These are phyloP conservation scores for Pelagia noctiluca DNA, from an alignment of 30 jellyfish, hydroid and myxozoan genomes.

Conservation along the genomic window DNA sequence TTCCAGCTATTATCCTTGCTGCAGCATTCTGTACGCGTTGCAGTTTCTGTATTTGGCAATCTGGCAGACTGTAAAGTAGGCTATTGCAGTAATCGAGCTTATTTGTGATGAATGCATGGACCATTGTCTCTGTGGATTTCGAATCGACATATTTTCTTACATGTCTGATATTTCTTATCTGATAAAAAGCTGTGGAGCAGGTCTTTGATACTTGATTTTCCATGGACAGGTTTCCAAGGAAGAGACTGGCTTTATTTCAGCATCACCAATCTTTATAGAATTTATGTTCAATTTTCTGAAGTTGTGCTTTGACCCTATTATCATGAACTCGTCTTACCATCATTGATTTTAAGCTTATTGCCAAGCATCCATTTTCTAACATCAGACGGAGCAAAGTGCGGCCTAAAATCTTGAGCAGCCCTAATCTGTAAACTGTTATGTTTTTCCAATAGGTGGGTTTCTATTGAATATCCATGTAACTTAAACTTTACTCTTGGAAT, in stretches of 20 bases:
- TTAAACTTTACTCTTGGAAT: too few relatives aligned
- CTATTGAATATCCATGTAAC: too few relatives aligned
- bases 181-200: background rate
- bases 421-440: too few relatives aligned
- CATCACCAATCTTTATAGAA: conserved; percentile 54
- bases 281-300: conserved; percentile 29
- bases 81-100: conserved; percentile 64
- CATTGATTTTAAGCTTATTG: conserved; percentile 56
- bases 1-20: conserved; percentile 33
- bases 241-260: conserved; percentile 54
- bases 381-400: conserved; percentile 58
- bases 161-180: conserved; percentile 2
- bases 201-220: background rate
- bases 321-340: conserved; percentile 43
- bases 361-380: conserved; percentile 52
- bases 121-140: conserved; percentile 45
- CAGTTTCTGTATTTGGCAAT: conserved; percentile 42
- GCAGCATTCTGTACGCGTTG: conserved; percentile 52
- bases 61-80: conserved; percentile 63
- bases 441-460: too few relatives aligned
- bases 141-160: conserved; percentile 21
- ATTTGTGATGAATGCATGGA: conserved; percentile 35
- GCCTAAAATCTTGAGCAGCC: too few relatives aligned
- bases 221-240: conserved; percentile 19
- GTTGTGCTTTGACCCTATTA: conserved; percentile 47